These are phyloP conservation scores for Drosophila maculinotata DNA, from an alignment of 2,888 invertebrate genomes.

Conservation along the genomic window DNA sequence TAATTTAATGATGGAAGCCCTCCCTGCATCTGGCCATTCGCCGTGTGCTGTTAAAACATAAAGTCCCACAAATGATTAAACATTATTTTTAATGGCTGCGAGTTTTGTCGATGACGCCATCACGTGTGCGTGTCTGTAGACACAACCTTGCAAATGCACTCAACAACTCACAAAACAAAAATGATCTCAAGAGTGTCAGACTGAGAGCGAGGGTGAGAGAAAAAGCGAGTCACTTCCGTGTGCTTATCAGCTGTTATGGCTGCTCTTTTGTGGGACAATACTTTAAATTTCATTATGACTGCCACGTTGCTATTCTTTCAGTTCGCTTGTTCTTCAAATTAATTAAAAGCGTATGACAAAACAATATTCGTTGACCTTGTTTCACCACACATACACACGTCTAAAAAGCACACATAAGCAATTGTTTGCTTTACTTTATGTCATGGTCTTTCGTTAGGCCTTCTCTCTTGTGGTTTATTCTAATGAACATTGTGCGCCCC, in stretches of 20 bases:
- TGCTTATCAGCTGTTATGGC: conserved; percentile 10
- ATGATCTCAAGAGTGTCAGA: conserved; percentile 38
- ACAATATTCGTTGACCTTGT: conserved; percentile 81
- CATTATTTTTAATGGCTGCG: conserved; percentile 57
- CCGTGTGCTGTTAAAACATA: conserved; percentile 20
- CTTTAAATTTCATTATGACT: conserved; percentile 40
- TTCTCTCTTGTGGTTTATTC: conserved; percentile 32
- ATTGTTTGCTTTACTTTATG: conserved; percentile 33
- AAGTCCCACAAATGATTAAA: conserved; percentile 61
- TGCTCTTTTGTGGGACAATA: conserved; percentile 52
- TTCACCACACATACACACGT: conserved; percentile 28
- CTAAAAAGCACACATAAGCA: conserved; percentile 6
- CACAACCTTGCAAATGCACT: conserved; percentile 57
- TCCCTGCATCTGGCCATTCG: neutral
- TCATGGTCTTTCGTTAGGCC: conserved; percentile 43
- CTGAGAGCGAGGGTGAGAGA: conserved; percentile 1
- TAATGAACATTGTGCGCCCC: conserved; percentile 44
- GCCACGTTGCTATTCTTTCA: conserved; percentile 15
- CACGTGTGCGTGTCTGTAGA: conserved; percentile 27
- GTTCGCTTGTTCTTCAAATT: conserved; percentile 68
- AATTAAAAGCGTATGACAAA: conserved; percentile 80
- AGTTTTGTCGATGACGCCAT: conserved; percentile 66
- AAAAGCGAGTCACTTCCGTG: conserved; percentile 12
- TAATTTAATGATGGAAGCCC: conserved; percentile 34
- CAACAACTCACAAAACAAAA: conserved; percentile 14